Base-by-base conservation (phyloP, 2,113 vertebrate genomes). In the Buteo buteo region DNA sequence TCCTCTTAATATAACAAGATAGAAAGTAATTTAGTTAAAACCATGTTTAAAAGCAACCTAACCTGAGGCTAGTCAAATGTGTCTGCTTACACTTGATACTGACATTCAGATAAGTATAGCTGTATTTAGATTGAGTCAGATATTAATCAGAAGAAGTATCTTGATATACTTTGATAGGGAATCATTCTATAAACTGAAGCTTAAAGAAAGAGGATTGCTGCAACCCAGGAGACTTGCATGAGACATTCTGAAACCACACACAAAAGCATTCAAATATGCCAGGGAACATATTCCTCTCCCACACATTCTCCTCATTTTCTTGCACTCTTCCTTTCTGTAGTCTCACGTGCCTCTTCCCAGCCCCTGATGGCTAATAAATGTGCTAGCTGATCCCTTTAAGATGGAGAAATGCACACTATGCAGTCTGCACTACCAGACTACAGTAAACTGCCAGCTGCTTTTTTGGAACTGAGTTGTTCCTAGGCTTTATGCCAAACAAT, bases 401-500 rank as follows among this genome's bases (percentile, higher is more conserved):
- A 57, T n/a, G 42, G 59, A 73, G 80, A 66, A 82, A 78, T 19
- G 50, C 57, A 31, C 50, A n/a, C 65, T 58, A 4, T 21, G 61
- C 77, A 45, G 45, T 40, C 66, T 55, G 50, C 59, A 50, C 71
- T 32, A 74, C 59, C 61, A 74, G 79, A 36, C 70, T 32, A 17
- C 59, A 21, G 38, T 55, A 13, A 64, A 47, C 17, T 49, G 82
- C 65, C 90, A 94, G 94, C 86, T 95, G 86, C 66, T 65, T 65
- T 57, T 61, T 58, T 69, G 66, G 61, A 92, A 92, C 32, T 17
- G 73, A 87, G 44, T 24, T 62, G 77, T 74, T 76, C 57, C 34
- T 58, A 65, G 92, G 89, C 89, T 74, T 92, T 90, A 34, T 57
- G 92, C 92, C 94, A 95, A 90, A 70, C 34, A 76, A 40, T 38